Percentiles rank a stretch among this genome's conserved stretches.
phyloP scores from a whole-genome alignment of 2,888 invertebrate species.

The Prosopocoilus inquinatus region DNA sequence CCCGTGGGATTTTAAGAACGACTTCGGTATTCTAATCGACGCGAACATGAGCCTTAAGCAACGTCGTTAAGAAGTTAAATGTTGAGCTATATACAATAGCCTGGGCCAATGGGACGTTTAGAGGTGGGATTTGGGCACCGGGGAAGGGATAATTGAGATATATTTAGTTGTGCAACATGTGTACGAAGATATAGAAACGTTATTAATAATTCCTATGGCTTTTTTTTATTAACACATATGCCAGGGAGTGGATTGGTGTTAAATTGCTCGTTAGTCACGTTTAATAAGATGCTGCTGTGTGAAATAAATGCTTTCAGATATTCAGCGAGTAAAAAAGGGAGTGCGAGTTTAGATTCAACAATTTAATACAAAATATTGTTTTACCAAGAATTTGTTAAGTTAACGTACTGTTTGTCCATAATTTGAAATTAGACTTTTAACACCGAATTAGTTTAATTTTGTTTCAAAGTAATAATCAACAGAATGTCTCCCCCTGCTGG shows the following conservation, averaged over 20 bases:
- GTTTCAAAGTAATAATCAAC: too few relatives aligned
- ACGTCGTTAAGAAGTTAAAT: slow-evolving; percentile 24
- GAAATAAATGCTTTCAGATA: slow-evolving; percentile 1
- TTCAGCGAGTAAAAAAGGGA: too few relatives aligned
- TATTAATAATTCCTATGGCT: slow-evolving; percentile 11
- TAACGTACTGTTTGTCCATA: too few relatives aligned
- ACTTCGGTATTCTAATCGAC: too few relatives aligned
- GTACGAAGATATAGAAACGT: slow-evolving; percentile 9
- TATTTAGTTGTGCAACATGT: slow-evolving; percentile 36
- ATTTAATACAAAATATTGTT: too few relatives aligned
- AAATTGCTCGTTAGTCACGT: slow-evolving; percentile 12
- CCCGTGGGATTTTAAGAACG: slow-evolving; percentile 4
- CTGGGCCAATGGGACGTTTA: slow-evolving; percentile 29
- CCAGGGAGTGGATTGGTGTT: slow-evolving; percentile 8
- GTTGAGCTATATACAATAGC: slow-evolving; percentile 22
- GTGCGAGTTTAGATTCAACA: too few relatives aligned
- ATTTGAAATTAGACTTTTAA: too few relatives aligned
- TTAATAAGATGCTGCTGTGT: slow-evolving; percentile 6
- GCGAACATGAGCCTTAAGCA: slow-evolving; percentile 20
- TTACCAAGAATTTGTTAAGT: too few relatives aligned
- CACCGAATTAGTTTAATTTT: too few relatives aligned
- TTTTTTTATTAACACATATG: slow-evolving; percentile 9
- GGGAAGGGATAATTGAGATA: slow-evolving; percentile 40
- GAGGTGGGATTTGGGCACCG: slow-evolving; percentile 22
- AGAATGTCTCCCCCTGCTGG: too few relatives aligned